A percentile compares a stretch with the other conserved stretches of the same genome.
Conservation (phyloP, 2,797 vertebrate genomes). For the Malurus splendens region DNA sequence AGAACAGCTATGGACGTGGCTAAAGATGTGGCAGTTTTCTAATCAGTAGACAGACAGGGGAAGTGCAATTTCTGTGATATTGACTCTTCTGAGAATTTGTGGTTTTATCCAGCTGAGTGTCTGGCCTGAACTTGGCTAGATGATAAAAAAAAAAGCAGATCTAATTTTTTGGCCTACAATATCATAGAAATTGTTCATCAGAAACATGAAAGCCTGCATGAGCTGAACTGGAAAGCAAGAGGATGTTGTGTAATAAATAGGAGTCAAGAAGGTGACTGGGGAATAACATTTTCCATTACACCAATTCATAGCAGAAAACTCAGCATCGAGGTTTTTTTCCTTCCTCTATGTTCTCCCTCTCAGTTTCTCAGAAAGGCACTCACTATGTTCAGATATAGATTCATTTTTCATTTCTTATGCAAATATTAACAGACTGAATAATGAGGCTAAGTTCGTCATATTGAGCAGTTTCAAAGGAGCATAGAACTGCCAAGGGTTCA, state of each 20-base stretch:
- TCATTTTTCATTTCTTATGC: slow-evolving; percentile 29
- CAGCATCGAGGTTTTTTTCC: background rate
- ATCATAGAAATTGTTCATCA: background rate
- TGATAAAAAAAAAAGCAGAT: background rate
- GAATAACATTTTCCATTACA: slow-evolving; percentile 50
- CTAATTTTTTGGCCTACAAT: background rate
- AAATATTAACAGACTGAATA: slow-evolving; percentile 4
- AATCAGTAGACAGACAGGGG: background rate
- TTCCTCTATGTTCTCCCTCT: background rate
- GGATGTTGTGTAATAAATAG: slow-evolving; percentile 33
- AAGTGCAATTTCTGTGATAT: slow-evolving; percentile 14
- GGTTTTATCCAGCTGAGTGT: slow-evolving; percentile 25
- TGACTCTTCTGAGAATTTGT: slow-evolving; percentile 17
- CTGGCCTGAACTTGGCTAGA: slow-evolving; percentile 24
- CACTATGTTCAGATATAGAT: background rate
- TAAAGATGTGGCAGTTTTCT: background rate
- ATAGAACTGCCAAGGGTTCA: background rate
- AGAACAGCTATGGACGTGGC: background rate
- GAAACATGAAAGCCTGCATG: slow-evolving; percentile 31
- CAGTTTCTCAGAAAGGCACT: background rate
- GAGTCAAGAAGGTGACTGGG: background rate
- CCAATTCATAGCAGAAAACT: slow-evolving; percentile 2
- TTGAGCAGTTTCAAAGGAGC: background rate
- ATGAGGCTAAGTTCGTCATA: background rate
- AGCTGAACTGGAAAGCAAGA: slow-evolving; percentile 40